Percentiles rank a stretch among this genome's conserved stretches.
Evolutionary conservation across 2,888 invertebrate species (phyloP).

Genomic region (Xylota sylvarum): DNA sequence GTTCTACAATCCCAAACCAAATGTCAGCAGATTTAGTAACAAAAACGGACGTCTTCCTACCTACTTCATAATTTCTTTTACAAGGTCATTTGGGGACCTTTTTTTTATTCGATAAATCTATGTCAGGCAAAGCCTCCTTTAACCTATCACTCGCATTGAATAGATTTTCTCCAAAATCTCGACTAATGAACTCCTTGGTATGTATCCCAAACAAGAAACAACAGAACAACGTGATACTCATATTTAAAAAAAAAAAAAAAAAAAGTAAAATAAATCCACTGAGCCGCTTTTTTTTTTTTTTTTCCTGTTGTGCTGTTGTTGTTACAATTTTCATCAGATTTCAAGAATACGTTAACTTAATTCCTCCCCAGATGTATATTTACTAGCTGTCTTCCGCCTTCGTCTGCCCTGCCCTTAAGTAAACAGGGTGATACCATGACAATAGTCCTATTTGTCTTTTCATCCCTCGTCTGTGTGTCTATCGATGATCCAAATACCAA

Average conservation of each 20-base stretch:
- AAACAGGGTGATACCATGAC: conserved; percentile 64
- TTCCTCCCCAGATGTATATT: conserved; percentile 68
- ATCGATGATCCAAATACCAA: conserved; percentile 75
- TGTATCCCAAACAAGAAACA: conserved; percentile 47
- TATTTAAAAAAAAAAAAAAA: conserved; percentile 64
- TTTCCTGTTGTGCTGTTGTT: background rate
- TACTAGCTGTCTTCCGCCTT: conserved; percentile 47
- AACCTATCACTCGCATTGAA: conserved; percentile 48
- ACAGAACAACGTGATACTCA: conserved; percentile 66
- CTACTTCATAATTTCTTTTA: conserved; percentile 48
- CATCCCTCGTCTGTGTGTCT: conserved; percentile 46
- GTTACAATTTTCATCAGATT: conserved; percentile 61
- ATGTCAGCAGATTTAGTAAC: conserved; percentile 35
- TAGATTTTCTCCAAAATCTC: conserved; percentile 42
- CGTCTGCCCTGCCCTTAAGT: background rate
- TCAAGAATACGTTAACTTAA: conserved; percentile 69
- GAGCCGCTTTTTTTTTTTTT: conserved; percentile 31
- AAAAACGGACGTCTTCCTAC: background rate
- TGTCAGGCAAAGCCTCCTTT: conserved; percentile 39
- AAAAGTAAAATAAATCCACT: conserved; percentile 62
- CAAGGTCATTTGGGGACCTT: conserved; percentile 50
- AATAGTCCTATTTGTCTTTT: conserved; percentile 60
- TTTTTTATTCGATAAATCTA: conserved; percentile 60
- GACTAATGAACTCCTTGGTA: conserved; percentile 69
- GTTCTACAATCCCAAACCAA: conserved; percentile 27